Percentiles rank a stretch among this genome's conserved stretches.
Evolutionary conservation across 92 coral and sea anemone species (phyloP).

Genomic region (Heliopora coerulea): DNA sequence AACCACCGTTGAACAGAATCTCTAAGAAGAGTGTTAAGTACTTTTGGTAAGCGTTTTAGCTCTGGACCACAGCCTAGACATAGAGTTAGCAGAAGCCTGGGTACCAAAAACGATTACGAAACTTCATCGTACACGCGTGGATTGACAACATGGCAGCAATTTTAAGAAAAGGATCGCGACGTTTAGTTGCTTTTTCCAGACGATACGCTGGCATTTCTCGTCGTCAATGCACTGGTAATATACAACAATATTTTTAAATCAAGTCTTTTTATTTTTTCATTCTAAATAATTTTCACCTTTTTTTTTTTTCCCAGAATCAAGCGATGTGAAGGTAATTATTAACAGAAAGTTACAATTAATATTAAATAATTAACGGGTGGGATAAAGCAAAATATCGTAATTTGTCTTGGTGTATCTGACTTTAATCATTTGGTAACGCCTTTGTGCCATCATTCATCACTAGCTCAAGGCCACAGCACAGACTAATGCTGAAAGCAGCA

Average conservation of each 20-base stretch:
- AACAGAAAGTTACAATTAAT: conserved; percentile 33
- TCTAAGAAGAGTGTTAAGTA: too few species aligned
- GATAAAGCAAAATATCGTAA: too few species aligned
- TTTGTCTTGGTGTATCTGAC: too few species aligned
- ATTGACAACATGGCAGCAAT: conserved; percentile 2
- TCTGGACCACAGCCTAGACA: too few species aligned
- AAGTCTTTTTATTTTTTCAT: neutral
- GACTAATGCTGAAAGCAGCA: too few species aligned
- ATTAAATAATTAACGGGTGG: too few species aligned
- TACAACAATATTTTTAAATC: neutral
- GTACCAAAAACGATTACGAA: neutral
- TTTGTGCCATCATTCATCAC: too few species aligned
- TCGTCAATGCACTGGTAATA: conserved; percentile 20
- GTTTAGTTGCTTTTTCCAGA: neutral
- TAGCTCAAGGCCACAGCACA: too few species aligned
- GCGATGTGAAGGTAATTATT: conserved; percentile 15
- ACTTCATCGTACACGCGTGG: too few species aligned
- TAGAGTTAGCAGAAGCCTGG: neutral
- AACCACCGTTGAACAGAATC: neutral
- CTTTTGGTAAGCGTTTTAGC: too few species aligned
- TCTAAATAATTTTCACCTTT: neutral
- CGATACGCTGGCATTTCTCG: conserved; percentile 1
- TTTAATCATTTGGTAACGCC: too few species aligned
- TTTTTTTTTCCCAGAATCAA: neutral
- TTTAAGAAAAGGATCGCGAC: conserved; percentile 5